A percentile compares a stretch with the other conserved stretches of the same genome.
phyloP scores from a whole-genome alignment of 2,113 vertebrate species.

The Rhizomys pruinosus region DNA sequence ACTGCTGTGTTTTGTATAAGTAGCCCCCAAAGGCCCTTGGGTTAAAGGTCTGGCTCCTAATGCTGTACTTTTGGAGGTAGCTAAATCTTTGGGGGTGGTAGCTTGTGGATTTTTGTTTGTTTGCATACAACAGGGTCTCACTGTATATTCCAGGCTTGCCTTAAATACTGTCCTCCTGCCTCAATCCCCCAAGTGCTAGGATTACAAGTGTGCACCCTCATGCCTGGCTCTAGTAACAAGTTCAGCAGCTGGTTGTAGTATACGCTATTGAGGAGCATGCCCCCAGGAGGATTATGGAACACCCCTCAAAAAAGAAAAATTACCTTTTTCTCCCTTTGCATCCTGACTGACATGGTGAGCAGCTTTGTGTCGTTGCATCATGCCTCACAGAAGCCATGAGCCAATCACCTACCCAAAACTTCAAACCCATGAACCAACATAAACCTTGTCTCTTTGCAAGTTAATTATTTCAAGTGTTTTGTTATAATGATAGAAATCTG shows the following conservation, averaged over 20 bases:
- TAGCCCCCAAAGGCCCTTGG: background rate
- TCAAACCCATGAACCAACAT: background rate
- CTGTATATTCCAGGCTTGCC: background rate
- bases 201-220: background rate
- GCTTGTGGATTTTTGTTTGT: background rate
- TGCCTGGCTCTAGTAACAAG: background rate
- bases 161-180: background rate
- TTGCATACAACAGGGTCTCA: background rate
- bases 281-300: background rate
- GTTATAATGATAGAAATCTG: background rate
- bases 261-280: accelerated
- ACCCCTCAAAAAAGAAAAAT: too few relatives aligned
- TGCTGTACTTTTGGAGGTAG: background rate
- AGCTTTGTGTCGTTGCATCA: too few relatives aligned
- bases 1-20: background rate
- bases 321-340: background rate
- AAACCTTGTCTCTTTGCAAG: background rate
- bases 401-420: too few relatives aligned
- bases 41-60: background rate
- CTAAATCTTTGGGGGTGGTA: background rate
- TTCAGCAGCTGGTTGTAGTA: background rate
- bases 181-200: background rate
- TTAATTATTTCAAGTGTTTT: background rate
- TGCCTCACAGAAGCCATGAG: too few relatives aligned
- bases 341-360: too few relatives aligned